A percentile compares a stretch with the other conserved stretches of the same genome.
phyloP scores from a whole-genome alignment of 2,888 invertebrate genomes.

The Tetheella fluctuosa region DNA sequence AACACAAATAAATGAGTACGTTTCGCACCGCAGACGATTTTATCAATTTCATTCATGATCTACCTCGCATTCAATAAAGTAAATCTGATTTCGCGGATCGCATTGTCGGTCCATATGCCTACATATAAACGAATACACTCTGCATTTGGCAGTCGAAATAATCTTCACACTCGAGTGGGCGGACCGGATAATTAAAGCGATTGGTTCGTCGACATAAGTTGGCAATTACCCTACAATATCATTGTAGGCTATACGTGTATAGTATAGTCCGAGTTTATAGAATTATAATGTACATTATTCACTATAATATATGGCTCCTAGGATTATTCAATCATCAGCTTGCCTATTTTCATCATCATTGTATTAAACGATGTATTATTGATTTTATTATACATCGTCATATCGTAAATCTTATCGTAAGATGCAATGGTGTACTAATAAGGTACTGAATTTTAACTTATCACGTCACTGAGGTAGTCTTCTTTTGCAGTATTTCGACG shows the following conservation, averaged over 20 bases:
- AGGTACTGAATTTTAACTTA: too few species aligned
- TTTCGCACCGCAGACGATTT: slow-evolving; percentile 69
- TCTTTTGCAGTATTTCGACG: too few species aligned
- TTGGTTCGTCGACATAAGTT: slow-evolving; percentile 72
- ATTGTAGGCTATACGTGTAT: slow-evolving; percentile 48
- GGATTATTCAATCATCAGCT: too few species aligned
- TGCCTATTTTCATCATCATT: too few species aligned
- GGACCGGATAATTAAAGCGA: slow-evolving; percentile 67
- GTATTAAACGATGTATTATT: too few species aligned
- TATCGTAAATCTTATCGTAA: too few species aligned
- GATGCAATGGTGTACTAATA: too few species aligned
- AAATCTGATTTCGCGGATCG: slow-evolving; percentile 71
- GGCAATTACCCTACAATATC: slow-evolving; percentile 67
- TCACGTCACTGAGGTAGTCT: too few species aligned
- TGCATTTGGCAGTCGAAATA: slow-evolving; percentile 73
- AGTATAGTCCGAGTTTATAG: slow-evolving; percentile 32
- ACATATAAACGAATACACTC: slow-evolving; percentile 45
- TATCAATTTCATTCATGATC: slow-evolving; percentile 76
- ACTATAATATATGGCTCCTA: too few species aligned
- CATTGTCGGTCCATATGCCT: slow-evolving; percentile 56
- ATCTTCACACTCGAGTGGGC: slow-evolving; percentile 68
- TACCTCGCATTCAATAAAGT: slow-evolving; percentile 68
- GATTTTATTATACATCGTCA: too few species aligned
- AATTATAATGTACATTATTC: too few species aligned
- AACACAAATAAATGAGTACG: slow-evolving; percentile 51